Conservation (phyloP, 2,113 vertebrate genomes). For the Alosa alosa region DNA sequence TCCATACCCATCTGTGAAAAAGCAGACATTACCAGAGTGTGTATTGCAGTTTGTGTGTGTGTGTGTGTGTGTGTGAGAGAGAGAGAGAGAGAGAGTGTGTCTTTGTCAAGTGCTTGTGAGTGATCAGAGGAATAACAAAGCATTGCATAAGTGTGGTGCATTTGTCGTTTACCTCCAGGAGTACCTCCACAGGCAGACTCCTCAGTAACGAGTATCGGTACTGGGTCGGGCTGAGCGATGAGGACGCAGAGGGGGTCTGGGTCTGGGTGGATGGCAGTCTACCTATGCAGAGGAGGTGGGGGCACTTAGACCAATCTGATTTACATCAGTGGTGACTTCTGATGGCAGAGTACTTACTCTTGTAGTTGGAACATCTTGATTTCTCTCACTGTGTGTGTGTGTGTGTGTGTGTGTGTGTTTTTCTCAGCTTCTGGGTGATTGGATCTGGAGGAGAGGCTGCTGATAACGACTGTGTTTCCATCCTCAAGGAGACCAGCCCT, state of each 20-base stretch:
- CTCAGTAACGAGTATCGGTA: slow-evolving; percentile 22
- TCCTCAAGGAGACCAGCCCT: not conserved
- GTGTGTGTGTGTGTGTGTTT: not conserved
- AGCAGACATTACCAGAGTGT: too few species aligned
- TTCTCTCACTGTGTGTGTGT: not conserved
- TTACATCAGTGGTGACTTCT: not conserved
- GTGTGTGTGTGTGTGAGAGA: too few species aligned
- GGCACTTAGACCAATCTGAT: not conserved
- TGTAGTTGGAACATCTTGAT: not conserved
- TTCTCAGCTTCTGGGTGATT: not conserved
- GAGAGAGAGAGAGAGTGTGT: not conserved
- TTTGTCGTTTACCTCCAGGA: not conserved
- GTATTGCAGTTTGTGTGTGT: too few species aligned
- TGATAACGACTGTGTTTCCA: not conserved
- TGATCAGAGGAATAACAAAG: not conserved
- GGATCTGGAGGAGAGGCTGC: not conserved
- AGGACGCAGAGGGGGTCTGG: slow-evolving; percentile 4
- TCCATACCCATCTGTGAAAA: too few species aligned
- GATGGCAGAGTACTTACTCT: not conserved
- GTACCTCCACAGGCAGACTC: slow-evolving; percentile 12
- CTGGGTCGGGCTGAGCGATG: slow-evolving; percentile 15
- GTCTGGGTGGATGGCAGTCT: not conserved
- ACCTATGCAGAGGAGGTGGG: not conserved
- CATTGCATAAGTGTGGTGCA: not conserved
- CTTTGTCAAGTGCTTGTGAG: not conserved